Conservation (phyloP, 2,113 vertebrate genomes). For the Gadus macrocephalus region DNA sequence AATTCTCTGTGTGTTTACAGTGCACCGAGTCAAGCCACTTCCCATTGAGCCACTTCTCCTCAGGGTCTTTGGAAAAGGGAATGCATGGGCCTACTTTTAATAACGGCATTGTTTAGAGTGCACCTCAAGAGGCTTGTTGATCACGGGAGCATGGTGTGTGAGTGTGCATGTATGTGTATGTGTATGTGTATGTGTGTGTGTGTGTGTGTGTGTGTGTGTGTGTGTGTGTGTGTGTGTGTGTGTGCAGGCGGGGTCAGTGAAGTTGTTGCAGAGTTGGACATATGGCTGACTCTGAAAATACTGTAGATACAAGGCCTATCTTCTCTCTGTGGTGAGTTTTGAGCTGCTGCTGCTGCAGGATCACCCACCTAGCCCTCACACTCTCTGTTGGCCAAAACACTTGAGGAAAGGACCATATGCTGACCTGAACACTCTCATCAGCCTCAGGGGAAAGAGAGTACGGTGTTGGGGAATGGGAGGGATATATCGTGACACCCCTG, state of each 20-base stretch:
- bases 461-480: not conserved
- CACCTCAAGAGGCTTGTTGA: conserved; percentile 1
- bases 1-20: conserved; percentile 53
- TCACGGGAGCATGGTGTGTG: not conserved
- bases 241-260: not conserved
- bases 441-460: conserved; percentile 42
- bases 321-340: too few relatives aligned
- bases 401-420: conserved; percentile 37
- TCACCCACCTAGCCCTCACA: conserved; percentile 1
- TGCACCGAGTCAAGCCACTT: conserved; percentile 13
- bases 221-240: not conserved
- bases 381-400: conserved; percentile 17
- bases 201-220: not conserved
- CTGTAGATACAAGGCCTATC: too few relatives aligned
- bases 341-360: too few relatives aligned
- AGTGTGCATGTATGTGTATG: not conserved
- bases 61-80: conserved; percentile 4
- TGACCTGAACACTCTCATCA: conserved; percentile 39
- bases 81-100: conserved; percentile 5
- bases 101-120: conserved; percentile 22
- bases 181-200: not conserved
- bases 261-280: not conserved
- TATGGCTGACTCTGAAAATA: too few relatives aligned
- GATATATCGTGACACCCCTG: conserved; percentile 29
- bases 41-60: conserved; percentile 39